Evolutionary conservation across 2,113 vertebrate species (phyloP), one percentile per base, ranked within the genome.

Genomic region (Amphiprion ocellaris): DNA sequence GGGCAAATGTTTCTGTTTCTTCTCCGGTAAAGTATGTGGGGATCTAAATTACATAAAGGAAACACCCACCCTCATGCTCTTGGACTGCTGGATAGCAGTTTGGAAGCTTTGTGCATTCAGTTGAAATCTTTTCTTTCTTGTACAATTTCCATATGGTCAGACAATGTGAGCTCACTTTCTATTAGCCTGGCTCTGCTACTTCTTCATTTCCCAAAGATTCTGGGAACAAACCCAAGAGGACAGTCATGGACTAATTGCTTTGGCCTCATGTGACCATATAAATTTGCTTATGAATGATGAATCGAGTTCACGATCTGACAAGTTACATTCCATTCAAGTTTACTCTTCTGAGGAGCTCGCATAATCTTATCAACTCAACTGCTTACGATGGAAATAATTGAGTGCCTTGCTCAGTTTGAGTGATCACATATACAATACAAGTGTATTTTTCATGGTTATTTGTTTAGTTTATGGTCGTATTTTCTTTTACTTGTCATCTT

Each of bases 1-100:
- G 70, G 54, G 71, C 59, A 69, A 77, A 79, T 65, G 52, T 67
- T 76, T 37, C 15, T 15, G 24, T 73, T 44, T 47, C 30, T 74
- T 80, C 63, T 78, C 44, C 1, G 12, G 46, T 61, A 39, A 63
- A 54, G 58, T 70, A 63, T 79, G 39, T 60, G 16, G 67, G 67
- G 55, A 65, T 62, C 49, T 58, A 28, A 65, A 74, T 73, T 61
- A 65, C 65, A 50, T 55, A 63, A 82, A 77, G 65, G 56, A 47
- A 56, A 24, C n/a, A 79, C 24, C 49, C 41, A 47, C 50, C 37
- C 30, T 81, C 74, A 44, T 23, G 14, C 21, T 59, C 23, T 12
- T 14, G 28, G n/a, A 62, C 21, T 12, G 0, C 47, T 55, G 49
- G 2, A 69, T 39, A 16, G 3, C 23, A 52, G 41, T 52, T 68